Evolutionary conservation across 2,888 invertebrate genomes (phyloP).

Genomic region (Thereva unica): DNA sequence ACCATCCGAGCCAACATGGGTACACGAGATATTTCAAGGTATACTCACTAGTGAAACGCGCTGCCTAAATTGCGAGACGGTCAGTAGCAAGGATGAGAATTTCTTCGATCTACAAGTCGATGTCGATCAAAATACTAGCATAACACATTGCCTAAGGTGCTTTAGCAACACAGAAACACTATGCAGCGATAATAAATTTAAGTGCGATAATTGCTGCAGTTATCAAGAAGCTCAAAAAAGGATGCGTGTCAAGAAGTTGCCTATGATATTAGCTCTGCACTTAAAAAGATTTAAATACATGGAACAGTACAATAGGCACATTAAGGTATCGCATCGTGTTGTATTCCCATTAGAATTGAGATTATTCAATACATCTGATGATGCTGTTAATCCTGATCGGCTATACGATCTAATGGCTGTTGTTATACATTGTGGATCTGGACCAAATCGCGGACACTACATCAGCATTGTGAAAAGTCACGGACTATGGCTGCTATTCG

Average conservation of each 20-base stretch:
- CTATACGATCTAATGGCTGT: slow-evolving; percentile 98
- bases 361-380: slow-evolving; percentile 97
- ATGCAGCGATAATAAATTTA: slow-evolving; percentile 99
- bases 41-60: slow-evolving; percentile 98
- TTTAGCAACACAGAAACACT: slow-evolving; percentile 98
- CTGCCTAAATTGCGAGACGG: slow-evolving; percentile 99
- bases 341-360: slow-evolving; percentile 97
- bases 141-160: slow-evolving; percentile 96
- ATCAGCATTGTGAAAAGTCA: slow-evolving; percentile 99
- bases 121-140: slow-evolving; percentile 98
- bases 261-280: slow-evolving; percentile 96
- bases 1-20: slow-evolving; percentile 91
- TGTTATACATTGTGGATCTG: slow-evolving; percentile 99
- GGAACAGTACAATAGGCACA: slow-evolving; percentile 98
- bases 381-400: slow-evolving; percentile 96
- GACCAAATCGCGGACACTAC: slow-evolving; percentile 98
- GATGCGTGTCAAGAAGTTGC: slow-evolving; percentile 98
- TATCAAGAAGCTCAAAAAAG: slow-evolving; percentile 99
- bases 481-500: slow-evolving; percentile 98
- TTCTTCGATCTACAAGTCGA: slow-evolving; percentile 99
- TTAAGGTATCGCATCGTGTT: slow-evolving; percentile 98
- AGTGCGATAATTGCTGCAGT: slow-evolving; percentile 98
- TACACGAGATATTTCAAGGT: slow-evolving; percentile 99
- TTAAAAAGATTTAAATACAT: slow-evolving; percentile 97
- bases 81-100: slow-evolving; percentile 99